A percentile compares a stretch with the other conserved stretches of the same genome.
phyloP scores from a whole-genome alignment of 53 echinoderm and acorn worm genomes.

The Mesocentrotus franciscanus region DNA sequence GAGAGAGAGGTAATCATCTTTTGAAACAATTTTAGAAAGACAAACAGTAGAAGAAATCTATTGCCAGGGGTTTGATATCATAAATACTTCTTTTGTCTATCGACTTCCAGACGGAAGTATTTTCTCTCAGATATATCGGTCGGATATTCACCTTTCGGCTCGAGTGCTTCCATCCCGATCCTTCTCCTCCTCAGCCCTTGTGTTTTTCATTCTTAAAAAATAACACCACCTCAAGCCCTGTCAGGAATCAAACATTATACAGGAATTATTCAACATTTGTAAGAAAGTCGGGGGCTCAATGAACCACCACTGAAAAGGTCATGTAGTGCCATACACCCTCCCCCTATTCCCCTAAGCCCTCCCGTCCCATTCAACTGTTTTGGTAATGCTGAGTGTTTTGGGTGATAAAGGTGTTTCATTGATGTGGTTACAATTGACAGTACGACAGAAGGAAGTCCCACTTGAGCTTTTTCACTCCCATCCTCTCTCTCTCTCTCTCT shows the following conservation, averaged over 20 bases:
- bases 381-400: not conserved
- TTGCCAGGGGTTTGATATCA: not conserved
- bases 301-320: conserved; percentile 1
- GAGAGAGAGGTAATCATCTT: not conserved
- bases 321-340: not conserved
- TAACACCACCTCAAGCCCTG: not conserved
- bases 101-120: not conserved
- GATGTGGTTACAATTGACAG: conserved; percentile 46
- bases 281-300: not conserved
- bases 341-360: not conserved
- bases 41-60: not conserved
- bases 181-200: not conserved
- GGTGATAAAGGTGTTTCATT: conserved; percentile 25
- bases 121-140: not conserved
- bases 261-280: conserved; percentile 51
- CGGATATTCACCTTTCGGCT: not conserved
- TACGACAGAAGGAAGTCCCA: conserved; percentile 40
- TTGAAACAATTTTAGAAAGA: not conserved
- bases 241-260: conserved; percentile 20
- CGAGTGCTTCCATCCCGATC: not conserved
- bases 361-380: not conserved
- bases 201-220: not conserved
- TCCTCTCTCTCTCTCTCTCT: no score
- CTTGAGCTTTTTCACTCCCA: conserved; percentile 19
- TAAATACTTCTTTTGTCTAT: not conserved